A percentile compares a stretch with the other conserved stretches of the same genome.
These are phyloP conservation scores for Taenaris catops DNA, from an alignment of 2,888 invertebrate species.

Conservation along the genomic window DNA sequence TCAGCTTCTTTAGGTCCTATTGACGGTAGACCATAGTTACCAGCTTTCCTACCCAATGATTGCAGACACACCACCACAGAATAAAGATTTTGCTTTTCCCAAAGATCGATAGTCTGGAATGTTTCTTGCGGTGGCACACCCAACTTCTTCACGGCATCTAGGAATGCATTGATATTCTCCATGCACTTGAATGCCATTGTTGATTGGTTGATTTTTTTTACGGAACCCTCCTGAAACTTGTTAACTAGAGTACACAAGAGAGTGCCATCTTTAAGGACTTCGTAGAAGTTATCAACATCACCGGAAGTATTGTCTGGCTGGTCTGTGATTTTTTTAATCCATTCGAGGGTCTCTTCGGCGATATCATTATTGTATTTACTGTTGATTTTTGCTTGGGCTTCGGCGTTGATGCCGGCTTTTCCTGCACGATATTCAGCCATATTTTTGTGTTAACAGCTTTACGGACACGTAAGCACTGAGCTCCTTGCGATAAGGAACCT, in stretches of 20 bases:
- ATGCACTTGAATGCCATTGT: constrained; percentile 98
- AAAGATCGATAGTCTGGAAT: constrained; percentile 99
- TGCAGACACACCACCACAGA: constrained; percentile 97
- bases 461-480: constrained; percentile 67
- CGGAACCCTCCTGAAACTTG: constrained; percentile 89
- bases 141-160: constrained; percentile 89
- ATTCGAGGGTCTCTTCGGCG: constrained; percentile 94
- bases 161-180: constrained; percentile 98
- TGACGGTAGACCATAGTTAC: constrained; percentile 90
- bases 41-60: constrained; percentile 95
- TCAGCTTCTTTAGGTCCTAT: constrained; percentile 98
- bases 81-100: constrained; percentile 97
- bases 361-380: constrained; percentile 97
- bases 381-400: constrained; percentile 84
- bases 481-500: constrained; percentile 57
- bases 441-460: constrained; percentile 53
- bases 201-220: constrained; percentile 95
- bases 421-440: constrained; percentile 72
- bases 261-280: constrained; percentile 93
- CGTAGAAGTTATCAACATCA: constrained; percentile 93
- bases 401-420: constrained; percentile 73
- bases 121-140: constrained; percentile 97
- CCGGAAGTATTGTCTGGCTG: constrained; percentile 91
- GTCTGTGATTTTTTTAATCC: constrained; percentile 93
- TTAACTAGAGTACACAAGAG: constrained; percentile 95